phyloP scores from a whole-genome alignment of 2,113 vertebrate genomes.

The Forbesichthys agassizii region DNA sequence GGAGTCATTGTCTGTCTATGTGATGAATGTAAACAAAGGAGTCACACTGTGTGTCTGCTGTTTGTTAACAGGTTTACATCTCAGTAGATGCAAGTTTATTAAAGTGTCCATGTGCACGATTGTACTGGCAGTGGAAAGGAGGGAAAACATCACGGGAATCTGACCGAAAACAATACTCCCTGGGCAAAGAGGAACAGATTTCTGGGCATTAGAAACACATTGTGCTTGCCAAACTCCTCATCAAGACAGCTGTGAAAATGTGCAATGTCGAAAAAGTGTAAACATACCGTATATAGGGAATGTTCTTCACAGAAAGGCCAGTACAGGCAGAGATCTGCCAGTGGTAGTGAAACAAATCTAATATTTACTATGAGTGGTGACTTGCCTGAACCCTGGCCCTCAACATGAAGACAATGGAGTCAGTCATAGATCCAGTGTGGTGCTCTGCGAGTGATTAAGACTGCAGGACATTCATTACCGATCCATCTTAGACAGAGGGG shows the following conservation, averaged over 20 bases:
- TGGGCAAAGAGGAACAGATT: neutral
- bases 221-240: neutral
- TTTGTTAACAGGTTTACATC: neutral
- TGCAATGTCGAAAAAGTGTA: neutral
- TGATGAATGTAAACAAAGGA: slow-evolving; percentile 41
- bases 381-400: slow-evolving; percentile 18
- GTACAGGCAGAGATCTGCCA: slow-evolving; percentile 5
- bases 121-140: slow-evolving; percentile 26
- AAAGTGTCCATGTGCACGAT: slow-evolving; percentile 5
- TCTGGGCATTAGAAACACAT: slow-evolving; percentile 2
- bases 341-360: slow-evolving; percentile 42
- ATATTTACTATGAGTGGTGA: slow-evolving; percentile 49
- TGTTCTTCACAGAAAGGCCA: neutral
- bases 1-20: neutral
- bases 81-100: neutral
- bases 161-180: slow-evolving; percentile 3
- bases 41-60: neutral
- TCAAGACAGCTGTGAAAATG: neutral
- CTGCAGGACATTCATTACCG: slow-evolving; percentile 57
- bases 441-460: slow-evolving; percentile 64
- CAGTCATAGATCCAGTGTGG: slow-evolving; percentile 68
- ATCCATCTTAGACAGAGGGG: slow-evolving; percentile 66
- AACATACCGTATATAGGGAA: neutral
- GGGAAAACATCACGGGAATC: slow-evolving; percentile 33
- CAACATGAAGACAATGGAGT: slow-evolving; percentile 62